Base-by-base conservation (phyloP, 2,113 vertebrate genomes). In the Sylvia atricapilla region DNA sequence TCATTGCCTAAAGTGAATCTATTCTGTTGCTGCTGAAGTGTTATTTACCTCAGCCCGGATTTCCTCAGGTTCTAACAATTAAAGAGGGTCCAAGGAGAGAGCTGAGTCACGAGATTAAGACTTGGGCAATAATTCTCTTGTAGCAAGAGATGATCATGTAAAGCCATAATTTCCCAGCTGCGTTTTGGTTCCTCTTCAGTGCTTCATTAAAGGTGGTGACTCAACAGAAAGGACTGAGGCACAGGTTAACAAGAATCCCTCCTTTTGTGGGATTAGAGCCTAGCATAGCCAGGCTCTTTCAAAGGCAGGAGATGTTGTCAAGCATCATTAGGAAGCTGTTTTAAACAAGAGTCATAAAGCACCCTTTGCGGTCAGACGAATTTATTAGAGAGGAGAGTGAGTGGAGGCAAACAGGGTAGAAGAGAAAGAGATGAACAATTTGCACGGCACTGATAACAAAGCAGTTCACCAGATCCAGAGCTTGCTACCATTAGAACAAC, bases 201-300 rank as follows among this genome's bases (percentile, higher is more conserved):
- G 96, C 95, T 97, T 97, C 97, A 97, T 97, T 97, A 97, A 97
- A 96, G 94, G 86, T 96, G 91, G 95, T 91, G 94, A 96, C 96
- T 97, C 92, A 85, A 94, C 90, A 94, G 94, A 94, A 95, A 95
- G 87, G 89, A 97, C 55, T 30, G 84, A 92, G 82, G 84, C 75
- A 30, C 95, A 95, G 94, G 95, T 96, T 95, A 97, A 97, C 96
- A 96, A 96, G 94, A 94, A 96, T 96, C 93, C 91, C 90, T 93
- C 89, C 96, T 97, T 97, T 97, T 93, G 95, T 83, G 69, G 92
- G 94, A 96, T 97, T 97, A 97, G 84, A 93, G 86, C 72, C 89
- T 84, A 62, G 94, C 87, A 77, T 90, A 79, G 92, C 16, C 13
- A 93, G 87, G 88, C 92, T 64, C 89, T 93, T 95, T 94, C 90